These are phyloP conservation scores for Cordilura impudica DNA, from an alignment of 2,888 invertebrate genomes.

Conservation along the genomic window DNA sequence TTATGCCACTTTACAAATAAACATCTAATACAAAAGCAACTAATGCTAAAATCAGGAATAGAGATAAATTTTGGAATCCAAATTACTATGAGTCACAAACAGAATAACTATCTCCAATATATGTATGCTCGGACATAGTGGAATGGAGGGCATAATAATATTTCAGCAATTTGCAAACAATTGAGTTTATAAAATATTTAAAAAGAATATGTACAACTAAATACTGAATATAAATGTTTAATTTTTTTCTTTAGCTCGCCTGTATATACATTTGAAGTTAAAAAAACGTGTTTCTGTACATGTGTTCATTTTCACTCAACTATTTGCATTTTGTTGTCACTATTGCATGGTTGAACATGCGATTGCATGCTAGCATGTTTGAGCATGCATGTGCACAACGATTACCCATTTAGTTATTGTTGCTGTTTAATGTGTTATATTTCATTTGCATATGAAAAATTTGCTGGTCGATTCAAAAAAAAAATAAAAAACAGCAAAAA, in stretches of 20 bases:
- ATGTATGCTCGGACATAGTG: too few species aligned
- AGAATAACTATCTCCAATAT: too few species aligned
- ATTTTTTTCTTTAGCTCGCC: background rate
- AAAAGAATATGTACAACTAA: constrained; percentile 4
- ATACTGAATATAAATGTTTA: background rate
- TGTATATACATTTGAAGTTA: too few species aligned
- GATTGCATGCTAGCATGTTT: constrained; percentile 23
- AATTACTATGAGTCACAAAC: too few species aligned
- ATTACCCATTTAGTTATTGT: constrained; percentile 44
- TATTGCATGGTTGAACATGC: constrained; percentile 21
- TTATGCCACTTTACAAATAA: too few species aligned
- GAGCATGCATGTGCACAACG: constrained; percentile 31
- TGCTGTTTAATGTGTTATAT: constrained; percentile 32
- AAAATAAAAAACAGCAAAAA: constrained; percentile 12
- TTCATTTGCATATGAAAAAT: constrained; percentile 27
- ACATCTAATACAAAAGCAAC: too few species aligned
- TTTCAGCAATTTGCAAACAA: constrained; percentile 31
- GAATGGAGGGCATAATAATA: background rate
- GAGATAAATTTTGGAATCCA: too few species aligned
- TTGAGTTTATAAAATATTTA: background rate
- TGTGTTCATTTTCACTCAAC: background rate
- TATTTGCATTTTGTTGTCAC: constrained; percentile 7
- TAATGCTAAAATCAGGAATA: too few species aligned
- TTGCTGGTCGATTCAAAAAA: background rate
- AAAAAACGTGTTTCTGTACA: background rate